Percentiles rank a stretch among this genome's conserved stretches.
Evolutionary conservation across 2,797 vertebrate genomes (phyloP).

Genomic region (Brachymystax lenok): DNA sequence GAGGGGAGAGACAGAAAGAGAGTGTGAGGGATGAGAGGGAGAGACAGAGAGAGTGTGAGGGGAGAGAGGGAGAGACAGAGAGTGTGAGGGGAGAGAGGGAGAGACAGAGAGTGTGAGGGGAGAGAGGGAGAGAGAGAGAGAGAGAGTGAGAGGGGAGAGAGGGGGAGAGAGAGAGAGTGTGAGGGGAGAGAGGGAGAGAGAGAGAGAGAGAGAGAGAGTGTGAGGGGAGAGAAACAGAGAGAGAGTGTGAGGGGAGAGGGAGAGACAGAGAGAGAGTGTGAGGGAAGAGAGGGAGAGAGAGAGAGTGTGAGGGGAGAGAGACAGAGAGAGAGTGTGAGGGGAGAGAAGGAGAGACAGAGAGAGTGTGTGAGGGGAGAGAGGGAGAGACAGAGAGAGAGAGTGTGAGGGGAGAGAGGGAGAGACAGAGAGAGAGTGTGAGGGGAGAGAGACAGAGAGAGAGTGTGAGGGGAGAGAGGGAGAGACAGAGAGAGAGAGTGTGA

Average conservation of each 20-base stretch:
- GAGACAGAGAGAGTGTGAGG: background rate
- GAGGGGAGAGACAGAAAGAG: too few species aligned
- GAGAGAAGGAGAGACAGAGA: background rate
- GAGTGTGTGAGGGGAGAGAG: background rate
- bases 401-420: background rate
- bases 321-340: background rate
- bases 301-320: background rate
- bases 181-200: slow-evolving; percentile 8
- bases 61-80: slow-evolving; percentile 1
- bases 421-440: background rate
- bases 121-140: background rate
- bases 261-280: background rate
- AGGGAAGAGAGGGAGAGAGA: background rate
- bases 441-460: slow-evolving; percentile 2
- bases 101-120: too few species aligned
- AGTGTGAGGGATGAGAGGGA: too few species aligned
- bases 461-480: background rate
- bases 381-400: background rate
- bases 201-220: too few species aligned
- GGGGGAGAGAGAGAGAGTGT: background rate
- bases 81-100: background rate
- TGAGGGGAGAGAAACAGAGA: background rate
- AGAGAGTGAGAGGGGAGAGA: background rate
- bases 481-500: background rate
- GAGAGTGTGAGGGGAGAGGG: background rate